A percentile compares a stretch with the other conserved stretches of the same genome.
Evolutionary conservation across 1,140 invertebrate species (phyloP).

Genomic region (Sipha flava): DNA sequence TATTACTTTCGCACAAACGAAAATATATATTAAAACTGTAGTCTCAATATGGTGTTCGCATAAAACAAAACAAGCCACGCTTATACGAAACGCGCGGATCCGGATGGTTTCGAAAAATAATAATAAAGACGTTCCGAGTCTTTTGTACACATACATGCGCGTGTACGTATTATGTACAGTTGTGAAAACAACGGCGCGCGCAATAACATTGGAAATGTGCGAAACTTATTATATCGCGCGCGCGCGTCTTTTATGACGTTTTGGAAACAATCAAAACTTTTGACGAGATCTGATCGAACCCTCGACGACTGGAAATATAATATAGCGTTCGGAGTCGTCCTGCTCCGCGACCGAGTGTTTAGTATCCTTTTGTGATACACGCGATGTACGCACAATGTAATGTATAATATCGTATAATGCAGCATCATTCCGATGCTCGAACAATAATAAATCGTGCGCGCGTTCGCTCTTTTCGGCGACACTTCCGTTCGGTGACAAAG

Average conservation of each 20-base stretch:
- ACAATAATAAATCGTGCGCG: constrained; percentile 9
- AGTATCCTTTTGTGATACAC: background rate
- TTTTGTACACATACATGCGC: background rate
- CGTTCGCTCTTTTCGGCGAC: background rate
- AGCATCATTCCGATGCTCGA: background rate
- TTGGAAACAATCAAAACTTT: constrained; percentile 31
- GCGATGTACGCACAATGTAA: background rate
- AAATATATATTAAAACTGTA: background rate
- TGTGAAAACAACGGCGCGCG: background rate
- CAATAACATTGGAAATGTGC: constrained; percentile 8
- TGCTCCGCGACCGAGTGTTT: background rate
- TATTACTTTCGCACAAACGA: background rate
- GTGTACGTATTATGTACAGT: background rate
- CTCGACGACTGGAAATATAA: constrained; percentile 22
- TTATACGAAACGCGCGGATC: no score
- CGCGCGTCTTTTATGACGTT: constrained; percentile 20
- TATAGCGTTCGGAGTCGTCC: background rate
- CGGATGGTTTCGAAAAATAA: background rate
- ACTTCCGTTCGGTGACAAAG: background rate
- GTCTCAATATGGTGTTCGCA: background rate
- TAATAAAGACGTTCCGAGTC: background rate
- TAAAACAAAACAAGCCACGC: background rate
- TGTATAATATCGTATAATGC: background rate
- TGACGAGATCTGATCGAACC: constrained; percentile 26
- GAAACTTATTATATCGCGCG: constrained; percentile 1